Percentiles rank a stretch among this genome's conserved stretches.
Conservation (phyloP, 2,888 invertebrate species). For the Sinelater perroti region DNA sequence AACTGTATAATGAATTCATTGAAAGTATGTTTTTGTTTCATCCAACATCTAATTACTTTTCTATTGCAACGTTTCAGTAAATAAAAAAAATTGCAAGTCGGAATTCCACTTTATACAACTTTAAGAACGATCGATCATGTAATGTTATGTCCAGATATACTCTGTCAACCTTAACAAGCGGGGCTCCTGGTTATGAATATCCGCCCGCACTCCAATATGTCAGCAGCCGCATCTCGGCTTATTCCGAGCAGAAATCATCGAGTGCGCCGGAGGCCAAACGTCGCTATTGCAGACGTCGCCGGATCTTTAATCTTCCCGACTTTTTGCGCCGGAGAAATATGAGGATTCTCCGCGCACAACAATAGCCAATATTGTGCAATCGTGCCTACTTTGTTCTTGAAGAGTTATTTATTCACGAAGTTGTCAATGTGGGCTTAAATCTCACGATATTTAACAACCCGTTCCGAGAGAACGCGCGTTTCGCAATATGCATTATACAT, state of each 20-base stretch:
- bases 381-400: slow-evolving; percentile 45
- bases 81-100: too few species aligned
- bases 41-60: too few species aligned
- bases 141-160: too few species aligned
- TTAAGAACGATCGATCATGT: too few species aligned
- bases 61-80: too few species aligned
- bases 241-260: background rate
- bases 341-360: slow-evolving; percentile 40
- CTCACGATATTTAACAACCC: slow-evolving; percentile 43
- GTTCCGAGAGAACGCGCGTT: slow-evolving; percentile 33
- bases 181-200: too few species aligned
- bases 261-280: background rate
- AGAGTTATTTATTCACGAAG: slow-evolving; percentile 43
- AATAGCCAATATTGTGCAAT: slow-evolving; percentile 44
- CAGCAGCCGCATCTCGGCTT: too few species aligned
- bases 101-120: too few species aligned
- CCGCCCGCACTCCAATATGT: too few species aligned
- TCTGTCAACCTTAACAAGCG: too few species aligned
- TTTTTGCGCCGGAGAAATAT: slow-evolving; percentile 34
- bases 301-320: slow-evolving; percentile 29
- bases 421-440: slow-evolving; percentile 45
- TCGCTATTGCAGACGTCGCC: slow-evolving; percentile 6
- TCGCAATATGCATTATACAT: slow-evolving; percentile 32
- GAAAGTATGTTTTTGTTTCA: too few species aligned
- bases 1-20: too few species aligned